Evolutionary conservation across 1,140 invertebrate genomes (phyloP).

Genomic region (Drosophila ambigua): DNA sequence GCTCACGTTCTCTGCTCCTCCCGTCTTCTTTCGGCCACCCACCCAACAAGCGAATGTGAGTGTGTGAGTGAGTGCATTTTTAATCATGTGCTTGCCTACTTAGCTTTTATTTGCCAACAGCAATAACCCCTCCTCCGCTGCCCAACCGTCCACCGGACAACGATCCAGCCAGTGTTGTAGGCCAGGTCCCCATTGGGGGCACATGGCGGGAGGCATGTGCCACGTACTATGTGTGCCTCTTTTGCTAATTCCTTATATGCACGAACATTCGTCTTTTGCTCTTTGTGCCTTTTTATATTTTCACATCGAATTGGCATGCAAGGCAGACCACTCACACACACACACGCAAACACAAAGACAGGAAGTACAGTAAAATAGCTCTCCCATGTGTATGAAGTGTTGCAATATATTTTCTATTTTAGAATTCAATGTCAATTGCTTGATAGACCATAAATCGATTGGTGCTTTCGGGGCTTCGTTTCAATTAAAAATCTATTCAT

Average conservation of each 20-base stretch:
- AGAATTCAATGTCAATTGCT: constrained; percentile 68
- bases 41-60: not conserved
- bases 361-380: constrained; percentile 65
- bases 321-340: constrained; percentile 34
- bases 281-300: constrained; percentile 23
- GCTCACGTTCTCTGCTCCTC: constrained; percentile 2
- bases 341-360: constrained; percentile 16
- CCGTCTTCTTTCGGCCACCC: not conserved
- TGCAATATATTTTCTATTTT: constrained; percentile 56
- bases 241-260: constrained; percentile 78
- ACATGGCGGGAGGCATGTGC: no score
- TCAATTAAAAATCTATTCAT: constrained; percentile 63
- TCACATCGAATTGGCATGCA: constrained; percentile 11
- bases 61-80: constrained; percentile 65
- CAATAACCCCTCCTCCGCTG: constrained; percentile 3
- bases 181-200: not conserved
- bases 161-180: constrained; percentile 56
- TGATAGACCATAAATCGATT: constrained; percentile 60
- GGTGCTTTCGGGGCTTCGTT: constrained; percentile 13
- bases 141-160: constrained; percentile 1
- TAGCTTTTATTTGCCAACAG: constrained; percentile 54
- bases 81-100: constrained; percentile 80
- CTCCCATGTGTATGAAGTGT: constrained; percentile 47
- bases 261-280: constrained; percentile 42
- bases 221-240: constrained; percentile 55